These are phyloP conservation scores for Sminthurides bifidus DNA, from an alignment of 1,140 invertebrate genomes.

Conservation along the genomic window DNA sequence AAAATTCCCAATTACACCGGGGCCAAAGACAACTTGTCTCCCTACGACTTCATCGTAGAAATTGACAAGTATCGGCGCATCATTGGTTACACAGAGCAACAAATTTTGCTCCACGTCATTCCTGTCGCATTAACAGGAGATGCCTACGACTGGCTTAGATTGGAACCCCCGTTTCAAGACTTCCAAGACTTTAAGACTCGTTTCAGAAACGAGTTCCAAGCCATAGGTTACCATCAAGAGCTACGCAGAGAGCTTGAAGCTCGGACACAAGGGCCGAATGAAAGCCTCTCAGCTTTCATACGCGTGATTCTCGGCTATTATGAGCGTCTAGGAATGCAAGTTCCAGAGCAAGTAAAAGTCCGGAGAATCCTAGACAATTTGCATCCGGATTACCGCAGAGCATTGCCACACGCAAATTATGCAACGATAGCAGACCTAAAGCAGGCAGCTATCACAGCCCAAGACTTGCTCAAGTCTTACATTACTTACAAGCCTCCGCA, in stretches of 20 bases:
- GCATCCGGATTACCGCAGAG: slow-evolving; percentile 6
- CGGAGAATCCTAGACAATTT: not conserved
- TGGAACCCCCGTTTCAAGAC: not conserved
- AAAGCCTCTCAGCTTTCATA: slow-evolving; percentile 4
- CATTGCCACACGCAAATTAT: not conserved
- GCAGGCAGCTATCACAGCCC: slow-evolving; percentile 1
- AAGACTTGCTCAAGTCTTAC: slow-evolving; percentile 11
- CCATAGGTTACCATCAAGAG: slow-evolving; percentile 7
- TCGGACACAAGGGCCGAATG: slow-evolving; percentile 9
- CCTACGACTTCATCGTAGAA: slow-evolving; percentile 10
- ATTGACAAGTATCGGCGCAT: slow-evolving; percentile 10
- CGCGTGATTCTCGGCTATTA: slow-evolving; percentile 9
- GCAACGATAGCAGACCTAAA: slow-evolving; percentile 5
- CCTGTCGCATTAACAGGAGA: slow-evolving; percentile 4
- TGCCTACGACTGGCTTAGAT: slow-evolving; percentile 8
- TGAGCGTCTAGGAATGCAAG: slow-evolving; percentile 1
- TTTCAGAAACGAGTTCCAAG: slow-evolving; percentile 10
- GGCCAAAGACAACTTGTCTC: not conserved
- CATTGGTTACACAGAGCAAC: slow-evolving; percentile 3
- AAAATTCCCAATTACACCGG: slow-evolving; percentile 9
- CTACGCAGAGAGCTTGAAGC: slow-evolving; percentile 4
- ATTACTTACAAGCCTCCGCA: slow-evolving; percentile 7
- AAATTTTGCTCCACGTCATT: slow-evolving; percentile 10
- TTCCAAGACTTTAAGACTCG: slow-evolving; percentile 8
- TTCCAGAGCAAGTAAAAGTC: not conserved